Conservation (phyloP, 2,113 vertebrate species). For the Dromaius novaehollandiae region DNA sequence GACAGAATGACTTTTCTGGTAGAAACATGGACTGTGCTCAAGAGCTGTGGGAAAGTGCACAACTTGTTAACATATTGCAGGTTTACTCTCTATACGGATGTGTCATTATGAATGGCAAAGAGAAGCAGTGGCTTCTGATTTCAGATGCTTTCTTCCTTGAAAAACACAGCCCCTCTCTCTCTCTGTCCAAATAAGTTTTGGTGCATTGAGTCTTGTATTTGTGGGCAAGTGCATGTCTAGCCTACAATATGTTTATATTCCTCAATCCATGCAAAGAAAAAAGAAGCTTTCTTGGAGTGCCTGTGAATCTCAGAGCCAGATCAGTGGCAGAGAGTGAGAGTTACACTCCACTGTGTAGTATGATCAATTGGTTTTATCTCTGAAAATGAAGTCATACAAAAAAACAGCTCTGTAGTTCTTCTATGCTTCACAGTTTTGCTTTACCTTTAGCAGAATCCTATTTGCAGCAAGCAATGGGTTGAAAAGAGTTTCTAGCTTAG, state of each 20-base stretch:
- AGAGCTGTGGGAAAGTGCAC: background rate
- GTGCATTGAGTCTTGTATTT: background rate
- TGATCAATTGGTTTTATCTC: background rate
- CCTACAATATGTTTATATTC: background rate
- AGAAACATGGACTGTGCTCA: background rate
- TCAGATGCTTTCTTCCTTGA: background rate
- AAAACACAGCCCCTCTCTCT: background rate
- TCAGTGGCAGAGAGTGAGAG: background rate
- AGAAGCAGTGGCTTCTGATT: background rate
- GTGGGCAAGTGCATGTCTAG: background rate
- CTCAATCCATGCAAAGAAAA: background rate
- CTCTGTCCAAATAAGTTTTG: background rate
- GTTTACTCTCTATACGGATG: background rate
- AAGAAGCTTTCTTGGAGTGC: background rate
- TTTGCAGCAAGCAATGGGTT: slow-evolving; percentile 41
- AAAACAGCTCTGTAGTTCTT: slow-evolving; percentile 15
- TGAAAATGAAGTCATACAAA: slow-evolving; percentile 43
- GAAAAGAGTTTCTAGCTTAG: slow-evolving; percentile 43
- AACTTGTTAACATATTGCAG: background rate
- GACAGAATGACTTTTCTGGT: background rate
- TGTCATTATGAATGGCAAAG: background rate
- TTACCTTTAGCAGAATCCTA: background rate
- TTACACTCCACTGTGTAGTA: background rate
- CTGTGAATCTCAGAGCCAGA: background rate
- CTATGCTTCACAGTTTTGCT: background rate